Base-by-base conservation (phyloP, 2,888 invertebrate species). In the Erannis defoliaria region DNA sequence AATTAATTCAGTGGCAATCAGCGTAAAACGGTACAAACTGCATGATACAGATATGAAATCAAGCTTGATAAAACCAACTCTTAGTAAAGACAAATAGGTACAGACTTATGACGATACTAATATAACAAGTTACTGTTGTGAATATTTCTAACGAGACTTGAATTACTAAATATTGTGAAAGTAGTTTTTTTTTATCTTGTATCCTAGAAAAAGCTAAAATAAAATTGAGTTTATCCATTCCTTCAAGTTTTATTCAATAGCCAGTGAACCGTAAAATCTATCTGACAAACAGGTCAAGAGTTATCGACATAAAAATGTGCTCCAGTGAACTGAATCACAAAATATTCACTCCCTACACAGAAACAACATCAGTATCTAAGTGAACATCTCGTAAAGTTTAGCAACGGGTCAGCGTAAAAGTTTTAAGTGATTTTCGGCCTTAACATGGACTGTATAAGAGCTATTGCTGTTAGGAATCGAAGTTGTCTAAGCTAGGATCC, bases 401-500 rank as follows among this genome's bases (percentile, higher is more conserved):
- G 42, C 19, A 5, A 53, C 46, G 10, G 40, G 26, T 42, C 55
- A 63, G 50, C 62, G 56, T 46, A 60, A 68, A 66, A 48, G 26
- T 31, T 48, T 59, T 45, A 59, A 65, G 49, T 42, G 68, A 75
- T 50, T 70, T 64, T 55, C 53, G 35, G 21, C 45, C 65, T 62
- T 62, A 46, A 43, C 50, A 1, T 29, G 50, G 53, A 60, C 45
- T 43, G 62, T 37, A 43, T 67, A 69, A 67, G 65, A 62, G 55
- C 66, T 67, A 67, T 62, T 68, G 60, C 71, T 66, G 58, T 6
- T 26, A 19, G 38, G 18, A 64, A 66, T 62, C 60, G 50, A 55
- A 60, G 60, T 61, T 54, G 61, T 56, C 58, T 45, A 64, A 51
- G 48, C 62, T 63, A 66, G 66, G 64, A 82, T 81, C 80, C 83